Conservation (phyloP, 2,888 invertebrate species). For the Pristionchus mayeri region DNA sequence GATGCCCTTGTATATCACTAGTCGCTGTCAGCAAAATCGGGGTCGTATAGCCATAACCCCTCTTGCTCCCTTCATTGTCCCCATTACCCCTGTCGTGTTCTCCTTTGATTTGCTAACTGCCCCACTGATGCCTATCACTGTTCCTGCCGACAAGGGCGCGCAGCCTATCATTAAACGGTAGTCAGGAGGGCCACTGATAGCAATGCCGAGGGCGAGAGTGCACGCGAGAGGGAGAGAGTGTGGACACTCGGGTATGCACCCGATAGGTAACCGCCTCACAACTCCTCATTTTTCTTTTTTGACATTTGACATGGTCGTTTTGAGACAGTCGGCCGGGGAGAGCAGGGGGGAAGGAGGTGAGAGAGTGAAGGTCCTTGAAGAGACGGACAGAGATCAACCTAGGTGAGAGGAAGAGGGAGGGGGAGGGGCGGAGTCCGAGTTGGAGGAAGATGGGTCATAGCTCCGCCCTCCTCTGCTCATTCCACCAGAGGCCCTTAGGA, state of each 20-base stretch:
- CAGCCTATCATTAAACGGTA: conserved; percentile 12
- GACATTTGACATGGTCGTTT: conserved; percentile 42
- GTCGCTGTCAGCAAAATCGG: conserved; percentile 15
- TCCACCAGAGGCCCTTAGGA: conserved; percentile 22
- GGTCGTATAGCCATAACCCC: conserved; percentile 29
- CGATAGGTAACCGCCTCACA: conserved; percentile 11
- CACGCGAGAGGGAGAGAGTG: background rate
- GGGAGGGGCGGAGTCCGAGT: background rate
- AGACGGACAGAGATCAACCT: background rate
- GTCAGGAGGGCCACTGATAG: background rate
- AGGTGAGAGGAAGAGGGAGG: background rate
- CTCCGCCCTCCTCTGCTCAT: background rate
- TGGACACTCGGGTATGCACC: background rate
- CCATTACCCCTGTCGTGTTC: conserved; percentile 39
- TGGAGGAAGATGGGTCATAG: background rate
- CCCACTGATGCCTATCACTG: conserved; percentile 23
- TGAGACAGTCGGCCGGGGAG: background rate
- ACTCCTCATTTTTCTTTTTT: background rate
- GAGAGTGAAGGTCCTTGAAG: conserved; percentile 33
- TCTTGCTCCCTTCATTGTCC: background rate
- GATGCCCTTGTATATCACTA: conserved; percentile 27
- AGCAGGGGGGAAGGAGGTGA: background rate
- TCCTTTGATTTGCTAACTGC: conserved; percentile 44
- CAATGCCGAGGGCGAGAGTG: background rate
- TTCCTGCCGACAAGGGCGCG: conserved; percentile 3